Evolutionary conservation across 2,113 vertebrate species (phyloP), one percentile per base, ranked within the genome.

Genomic region (Ctenomys sociabilis): DNA sequence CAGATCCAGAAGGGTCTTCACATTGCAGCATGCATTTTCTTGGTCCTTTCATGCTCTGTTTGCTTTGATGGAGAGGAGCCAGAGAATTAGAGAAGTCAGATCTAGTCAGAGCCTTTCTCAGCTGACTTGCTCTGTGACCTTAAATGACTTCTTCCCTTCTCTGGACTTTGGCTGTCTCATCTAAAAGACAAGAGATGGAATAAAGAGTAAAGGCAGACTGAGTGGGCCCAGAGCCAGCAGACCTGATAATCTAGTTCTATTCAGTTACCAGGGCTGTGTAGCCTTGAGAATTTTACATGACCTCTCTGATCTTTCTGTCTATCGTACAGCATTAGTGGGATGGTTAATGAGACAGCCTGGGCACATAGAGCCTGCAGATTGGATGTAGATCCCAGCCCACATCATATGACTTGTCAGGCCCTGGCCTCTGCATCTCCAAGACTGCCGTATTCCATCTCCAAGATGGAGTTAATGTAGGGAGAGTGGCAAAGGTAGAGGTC

Each of bases 121-220:
- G 83, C 64, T 70, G 43, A 90, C 13, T 16, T 0, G 30, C 66
- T 80, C 3, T 64, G 37, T 88, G 84, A 94, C 73, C 94, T 96
- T 84, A 91, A 87, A 93, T 77, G 73, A 75, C 94, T 75, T 97
- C 63, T 94, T 88, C 13, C 12, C 45, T 73, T 94, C 85, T 93
- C 66, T 87, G 54, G 49, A 66, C 73, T 73, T 78, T 5, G 32
- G 30, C 26, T 66, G 9, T 93, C 63, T 92, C 32, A 70, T 59
- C 57, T 54, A 17, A 96, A 86, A 73, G 63, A 30, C 2, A 85
- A 83, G 78, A 75, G 54, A 70, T 2, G 3, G 49, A 91, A 28
- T 68, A 80, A 88, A 75, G 4, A 91, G 32, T 68, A 80, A 88
- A 75, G 4, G 11, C 64, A 59, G 92, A 82, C 26, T 87, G 28